Base-by-base conservation (phyloP, 2,888 invertebrate species). In the Drosophila stalkeri region DNA sequence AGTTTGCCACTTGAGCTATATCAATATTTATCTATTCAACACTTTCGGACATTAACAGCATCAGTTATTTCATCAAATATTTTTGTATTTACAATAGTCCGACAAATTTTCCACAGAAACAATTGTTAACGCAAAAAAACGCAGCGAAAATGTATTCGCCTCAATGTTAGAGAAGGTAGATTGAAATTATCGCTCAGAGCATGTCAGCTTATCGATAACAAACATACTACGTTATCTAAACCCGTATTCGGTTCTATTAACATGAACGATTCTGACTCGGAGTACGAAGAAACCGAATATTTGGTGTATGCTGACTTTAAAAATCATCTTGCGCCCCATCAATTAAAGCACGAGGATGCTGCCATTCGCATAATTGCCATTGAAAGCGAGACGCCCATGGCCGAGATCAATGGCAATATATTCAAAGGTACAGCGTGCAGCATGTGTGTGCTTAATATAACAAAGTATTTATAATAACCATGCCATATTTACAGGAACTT, bases 391-490 rank as follows among this genome's bases (percentile, higher is more conserved):
- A 94, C 94, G 85, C 96, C 96, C 12, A 93, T 96, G 73, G 94
- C 96, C 80, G 96, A 96, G 92, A 93, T 96, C 81, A 95, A 95
- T 92, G 95, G 96, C 61, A 95, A 94, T 67, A 95, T 96, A 91
- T 94, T 94, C 80, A 94, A 93, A 91, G 95, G 95, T 94, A 89
- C 56, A 20, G 6, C n/a, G 39, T 46, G 7, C 62, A 18, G 9
- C 27, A 47, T 44, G 6, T 27, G 6, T 27, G 14, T 1, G 16
- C 14, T n/a, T 8, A 7, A 12, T 1, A 8, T 46, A 11, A 12
- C 8, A 9, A 16, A 9, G 23, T 18, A 27, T 9, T 23, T 39
- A 16, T 23, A 23, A 14, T 37, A 55, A 4, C 52, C 46, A 7
- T 47, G 0, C 6, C 31, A n/a, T 27, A 41, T 7, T 31, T 56